phyloP scores from a whole-genome alignment of 2,113 vertebrate genomes.

The Isurus oxyrinchus region DNA sequence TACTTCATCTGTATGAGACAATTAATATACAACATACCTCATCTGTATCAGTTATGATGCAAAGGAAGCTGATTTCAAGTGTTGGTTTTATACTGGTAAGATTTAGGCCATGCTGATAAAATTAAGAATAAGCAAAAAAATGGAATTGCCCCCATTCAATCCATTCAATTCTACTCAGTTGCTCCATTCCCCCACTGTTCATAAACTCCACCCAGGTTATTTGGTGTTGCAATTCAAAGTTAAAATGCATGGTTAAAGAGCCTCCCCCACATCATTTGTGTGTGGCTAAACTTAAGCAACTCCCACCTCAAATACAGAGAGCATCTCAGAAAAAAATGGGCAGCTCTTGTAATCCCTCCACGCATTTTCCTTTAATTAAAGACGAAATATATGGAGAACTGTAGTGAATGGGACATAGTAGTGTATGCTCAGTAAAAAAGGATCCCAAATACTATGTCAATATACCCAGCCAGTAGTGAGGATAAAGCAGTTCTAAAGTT shows the following conservation, averaged over 20 bases:
- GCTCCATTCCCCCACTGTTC: neutral
- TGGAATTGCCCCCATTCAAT: neutral
- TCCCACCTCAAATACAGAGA: neutral
- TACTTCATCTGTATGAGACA: neutral
- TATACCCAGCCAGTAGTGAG: neutral
- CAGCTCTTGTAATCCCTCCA: neutral
- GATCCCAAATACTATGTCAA: neutral
- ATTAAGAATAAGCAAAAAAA: neutral
- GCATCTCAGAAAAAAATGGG: neutral
- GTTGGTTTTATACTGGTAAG: neutral
- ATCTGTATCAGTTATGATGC: neutral
- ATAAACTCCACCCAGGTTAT: neutral
- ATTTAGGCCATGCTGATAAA: neutral
- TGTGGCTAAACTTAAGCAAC: neutral
- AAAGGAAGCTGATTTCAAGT: neutral
- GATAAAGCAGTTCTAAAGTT: neutral
- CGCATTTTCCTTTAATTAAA: neutral
- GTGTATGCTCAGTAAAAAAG: neutral
- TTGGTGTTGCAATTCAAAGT: neutral
- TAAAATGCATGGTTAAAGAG: neutral
- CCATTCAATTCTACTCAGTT: neutral
- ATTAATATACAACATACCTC: neutral
- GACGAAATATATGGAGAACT: neutral
- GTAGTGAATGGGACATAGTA: neutral
- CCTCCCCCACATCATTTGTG: neutral